Evolutionary conservation across 2,797 vertebrate species (phyloP).

Genomic region (Sciurus vulgaris): DNA sequence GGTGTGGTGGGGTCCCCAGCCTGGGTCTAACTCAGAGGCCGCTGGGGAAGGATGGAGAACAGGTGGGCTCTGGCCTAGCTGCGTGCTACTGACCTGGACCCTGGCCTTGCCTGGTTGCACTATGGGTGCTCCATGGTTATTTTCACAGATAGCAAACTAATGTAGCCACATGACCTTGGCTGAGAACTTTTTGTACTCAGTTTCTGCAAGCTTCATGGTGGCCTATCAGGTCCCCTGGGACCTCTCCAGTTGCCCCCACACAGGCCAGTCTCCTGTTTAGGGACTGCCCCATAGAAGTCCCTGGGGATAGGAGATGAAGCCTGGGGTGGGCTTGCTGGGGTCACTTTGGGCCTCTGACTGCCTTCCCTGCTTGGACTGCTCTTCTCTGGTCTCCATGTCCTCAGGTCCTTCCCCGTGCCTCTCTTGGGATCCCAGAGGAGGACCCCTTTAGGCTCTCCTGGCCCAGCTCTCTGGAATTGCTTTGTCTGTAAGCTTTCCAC

Average conservation of each 20-base stretch:
- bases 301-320: not conserved
- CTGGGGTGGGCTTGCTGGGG: not conserved
- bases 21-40: not conserved
- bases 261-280: not conserved
- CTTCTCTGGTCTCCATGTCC: accelerated
- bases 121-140: accelerated
- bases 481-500: not conserved
- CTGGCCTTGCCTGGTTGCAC: not conserved
- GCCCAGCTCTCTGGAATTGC: not conserved
- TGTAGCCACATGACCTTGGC: not conserved
- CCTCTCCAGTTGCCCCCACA: not conserved
- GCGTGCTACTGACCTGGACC: not conserved
- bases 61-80: not conserved
- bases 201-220: not conserved
- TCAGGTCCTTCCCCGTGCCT: not conserved
- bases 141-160: not conserved
- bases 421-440: not conserved
- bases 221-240: not conserved
- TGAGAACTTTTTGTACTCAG: not conserved
- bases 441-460: too few species aligned
- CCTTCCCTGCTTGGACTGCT: not conserved
- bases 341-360: not conserved
- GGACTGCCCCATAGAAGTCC: not conserved
- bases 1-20: not conserved
- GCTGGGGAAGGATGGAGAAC: not conserved